Evolutionary conservation across 2,888 invertebrate genomes (phyloP).

Genomic region (Pheosia tremula): DNA sequence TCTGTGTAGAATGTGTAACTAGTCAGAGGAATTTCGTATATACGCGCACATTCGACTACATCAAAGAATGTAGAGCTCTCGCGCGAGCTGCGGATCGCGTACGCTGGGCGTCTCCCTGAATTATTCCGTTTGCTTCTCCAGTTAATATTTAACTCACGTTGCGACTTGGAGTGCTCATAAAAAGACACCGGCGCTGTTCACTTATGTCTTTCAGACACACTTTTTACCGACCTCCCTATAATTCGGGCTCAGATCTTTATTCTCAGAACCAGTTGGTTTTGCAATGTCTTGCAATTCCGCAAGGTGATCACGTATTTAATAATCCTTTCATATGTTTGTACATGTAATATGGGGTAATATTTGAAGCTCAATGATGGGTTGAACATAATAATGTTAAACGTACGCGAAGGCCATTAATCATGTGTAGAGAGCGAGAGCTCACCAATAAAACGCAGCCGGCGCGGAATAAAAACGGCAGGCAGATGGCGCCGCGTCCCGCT

Average conservation of each 20-base stretch:
- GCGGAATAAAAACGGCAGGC: constrained; percentile 6
- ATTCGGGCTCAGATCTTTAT: not conserved
- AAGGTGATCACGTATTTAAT: too few species aligned
- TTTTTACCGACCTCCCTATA: not conserved
- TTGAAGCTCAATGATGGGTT: constrained; percentile 1
- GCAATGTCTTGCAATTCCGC: not conserved
- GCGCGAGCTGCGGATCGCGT: not conserved
- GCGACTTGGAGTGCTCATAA: not conserved
- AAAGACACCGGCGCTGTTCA: not conserved
- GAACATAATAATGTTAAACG: constrained; percentile 2
- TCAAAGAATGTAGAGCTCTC: not conserved
- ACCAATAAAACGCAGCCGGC: constrained; percentile 39
- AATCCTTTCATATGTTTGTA: too few species aligned
- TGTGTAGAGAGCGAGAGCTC: constrained; percentile 17
- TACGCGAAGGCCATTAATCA: constrained; percentile 11
- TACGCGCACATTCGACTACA: not conserved
- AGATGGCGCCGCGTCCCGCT: constrained; percentile 19
- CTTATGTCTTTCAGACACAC: not conserved
- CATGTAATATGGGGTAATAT: not conserved
- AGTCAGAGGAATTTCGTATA: too few species aligned
- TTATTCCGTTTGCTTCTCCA: constrained; percentile 5
- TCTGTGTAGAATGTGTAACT: too few species aligned
- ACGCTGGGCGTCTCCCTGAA: not conserved
- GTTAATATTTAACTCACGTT: constrained; percentile 9
- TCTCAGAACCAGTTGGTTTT: not conserved